Percentiles rank a stretch among this genome's conserved stretches.
phyloP scores from a whole-genome alignment of 2,113 vertebrate genomes.

The Ploceus nigricollis region DNA sequence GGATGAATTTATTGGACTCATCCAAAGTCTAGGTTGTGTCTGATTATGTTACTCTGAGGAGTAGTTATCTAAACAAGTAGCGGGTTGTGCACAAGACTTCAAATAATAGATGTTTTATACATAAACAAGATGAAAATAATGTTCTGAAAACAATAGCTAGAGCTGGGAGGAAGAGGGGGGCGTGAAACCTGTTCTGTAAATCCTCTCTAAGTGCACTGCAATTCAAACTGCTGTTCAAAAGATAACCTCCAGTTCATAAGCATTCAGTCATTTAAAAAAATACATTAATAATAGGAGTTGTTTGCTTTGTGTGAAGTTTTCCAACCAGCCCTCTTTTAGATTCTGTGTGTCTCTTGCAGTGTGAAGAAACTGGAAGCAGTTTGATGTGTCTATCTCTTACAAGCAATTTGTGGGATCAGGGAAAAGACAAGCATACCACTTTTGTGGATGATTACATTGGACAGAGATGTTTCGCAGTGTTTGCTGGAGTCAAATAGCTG shows the following conservation, averaged over 20 bases:
- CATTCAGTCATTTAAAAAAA: not conserved
- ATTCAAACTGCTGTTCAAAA: not conserved
- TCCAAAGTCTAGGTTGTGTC: not conserved
- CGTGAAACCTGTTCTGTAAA: not conserved
- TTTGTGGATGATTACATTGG: not conserved
- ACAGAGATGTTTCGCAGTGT: not conserved
- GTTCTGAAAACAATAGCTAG: not conserved
- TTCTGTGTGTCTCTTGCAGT: not conserved
- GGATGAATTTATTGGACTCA: not conserved
- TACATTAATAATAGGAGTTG: not conserved
- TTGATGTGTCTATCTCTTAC: not conserved
- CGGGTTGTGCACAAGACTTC: not conserved
- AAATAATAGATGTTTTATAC: not conserved
- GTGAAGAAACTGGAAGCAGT: not conserved
- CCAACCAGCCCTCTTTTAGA: not conserved
- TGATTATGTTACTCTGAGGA: not conserved
- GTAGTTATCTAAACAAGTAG: not conserved
- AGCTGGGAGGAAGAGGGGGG: not conserved
- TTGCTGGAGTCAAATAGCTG: not conserved
- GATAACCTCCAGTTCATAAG: not conserved
- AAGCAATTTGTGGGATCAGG: not conserved
- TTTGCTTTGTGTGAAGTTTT: not conserved
- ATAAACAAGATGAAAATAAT: not conserved
- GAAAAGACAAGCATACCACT: not conserved
- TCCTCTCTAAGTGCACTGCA: rapidly evolving